Evolutionary conservation across 2,888 invertebrate species (phyloP), one percentile per base, ranked within the genome.

Genomic region (Acrocyrtus sp.): DNA sequence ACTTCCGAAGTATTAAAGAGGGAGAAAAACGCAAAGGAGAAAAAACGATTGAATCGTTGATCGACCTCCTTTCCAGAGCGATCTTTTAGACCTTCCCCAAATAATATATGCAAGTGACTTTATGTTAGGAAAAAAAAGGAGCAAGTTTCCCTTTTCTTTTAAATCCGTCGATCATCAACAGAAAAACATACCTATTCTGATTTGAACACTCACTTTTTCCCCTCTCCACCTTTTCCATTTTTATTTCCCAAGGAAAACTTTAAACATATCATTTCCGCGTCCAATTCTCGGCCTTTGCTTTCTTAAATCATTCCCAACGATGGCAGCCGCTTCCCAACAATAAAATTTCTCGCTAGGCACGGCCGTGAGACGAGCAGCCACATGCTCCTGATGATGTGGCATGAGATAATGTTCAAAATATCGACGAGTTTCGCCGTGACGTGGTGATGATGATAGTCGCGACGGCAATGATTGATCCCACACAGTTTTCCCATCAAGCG

Each of bases 41-140:
- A 65, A 65, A 63, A 58, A 60, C 61, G 58, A 65, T 65, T 65
- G 63, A 72, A 72, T 63, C 72, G 63, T 65, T 72, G 72, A 72
- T 72, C 72, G 72, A 72, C 72, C 72, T 70, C 69, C 62, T 62
- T 70, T 70, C 57, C 57, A 62, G 62, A 70, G 61, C 69, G 51
- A 68, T 62, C 54, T 69, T 69, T 69, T 63, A 51, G 48, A 63
- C 56, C 21, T 69, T 47, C 62, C 43, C 56, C 54, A 48, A 61
- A 56, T 27, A 56, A 48, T 39, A 22, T 66, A 48, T 67, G 39
- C 43, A 58, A 54, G 54, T 41, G 22, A 43, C 21, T 67, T 43
- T 43, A n/a, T 57, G 17, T 58, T 27, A 41, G 57, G 41, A 62
- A 56, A 45, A 45, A 45, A 45, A 10, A n/a, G 45, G n/a, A 45